A percentile compares a stretch with the other conserved stretches of the same genome.
Evolutionary conservation across 2,797 vertebrate genomes (phyloP).

Genomic region (Micrastur ruficollis): DNA sequence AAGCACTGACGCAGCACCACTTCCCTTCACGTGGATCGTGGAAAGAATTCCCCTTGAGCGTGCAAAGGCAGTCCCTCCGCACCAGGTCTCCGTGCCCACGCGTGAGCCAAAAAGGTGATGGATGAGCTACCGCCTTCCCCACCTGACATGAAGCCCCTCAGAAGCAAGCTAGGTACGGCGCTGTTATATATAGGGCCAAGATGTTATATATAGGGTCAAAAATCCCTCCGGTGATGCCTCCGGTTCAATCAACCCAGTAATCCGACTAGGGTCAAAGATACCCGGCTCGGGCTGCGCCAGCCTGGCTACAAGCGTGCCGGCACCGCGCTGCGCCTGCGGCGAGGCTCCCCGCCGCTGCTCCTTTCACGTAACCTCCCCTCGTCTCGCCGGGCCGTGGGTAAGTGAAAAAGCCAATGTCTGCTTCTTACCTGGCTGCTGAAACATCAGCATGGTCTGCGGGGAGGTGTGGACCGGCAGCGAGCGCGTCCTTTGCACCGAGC

Average conservation of each 20-base stretch:
- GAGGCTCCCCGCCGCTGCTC: background rate
- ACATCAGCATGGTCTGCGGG: constrained; percentile 92
- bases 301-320: background rate
- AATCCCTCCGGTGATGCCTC: constrained; percentile 2
- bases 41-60: background rate
- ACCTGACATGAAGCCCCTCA: background rate
- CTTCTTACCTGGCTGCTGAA: constrained; percentile 89
- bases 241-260: constrained; percentile 29
- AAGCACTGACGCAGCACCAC: background rate
- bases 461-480: constrained; percentile 94
- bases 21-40: background rate
- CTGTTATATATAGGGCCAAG: background rate
- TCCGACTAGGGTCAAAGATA: background rate
- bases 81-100: fast-evolving
- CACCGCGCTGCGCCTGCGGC: fast-evolving
- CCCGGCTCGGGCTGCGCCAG: background rate
- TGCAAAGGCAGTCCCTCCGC: background rate
- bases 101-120: background rate
- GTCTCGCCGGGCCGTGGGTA: fast-evolving
- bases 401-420: background rate
- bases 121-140: background rate
- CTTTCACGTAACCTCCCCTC: background rate
- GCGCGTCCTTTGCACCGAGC: constrained; percentile 94
- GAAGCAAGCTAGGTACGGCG: constrained; percentile 61
- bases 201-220: constrained; percentile 61